Conservation (phyloP, 1,140 invertebrate species). For the Amyelois transitella region DNA sequence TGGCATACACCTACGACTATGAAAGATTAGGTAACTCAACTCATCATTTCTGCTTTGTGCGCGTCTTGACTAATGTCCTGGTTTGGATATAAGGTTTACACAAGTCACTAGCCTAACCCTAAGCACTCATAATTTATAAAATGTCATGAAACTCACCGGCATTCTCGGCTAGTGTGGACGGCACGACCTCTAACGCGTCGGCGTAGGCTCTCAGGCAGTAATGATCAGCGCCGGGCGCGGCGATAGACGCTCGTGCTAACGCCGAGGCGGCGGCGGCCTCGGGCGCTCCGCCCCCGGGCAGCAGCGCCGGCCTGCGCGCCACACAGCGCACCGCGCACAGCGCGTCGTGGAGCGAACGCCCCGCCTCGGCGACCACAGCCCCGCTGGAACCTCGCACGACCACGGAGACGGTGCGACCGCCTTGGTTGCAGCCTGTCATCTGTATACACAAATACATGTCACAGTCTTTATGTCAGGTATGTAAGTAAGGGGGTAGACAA, state of each 20-base stretch:
- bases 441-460: constrained; percentile 35
- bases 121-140: too few species aligned
- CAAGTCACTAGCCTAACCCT: too few species aligned
- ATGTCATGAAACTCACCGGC: constrained; percentile 76
- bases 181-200: constrained; percentile 97
- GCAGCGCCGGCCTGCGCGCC: constrained; percentile 92
- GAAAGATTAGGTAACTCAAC: too few species aligned
- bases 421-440: constrained; percentile 92
- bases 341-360: constrained; percentile 97
- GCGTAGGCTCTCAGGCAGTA: constrained; percentile 97
- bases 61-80: too few species aligned
- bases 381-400: constrained; percentile 98
- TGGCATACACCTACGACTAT: too few species aligned
- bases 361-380: constrained; percentile 95
- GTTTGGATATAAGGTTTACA: too few species aligned
- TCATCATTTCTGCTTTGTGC: too few species aligned
- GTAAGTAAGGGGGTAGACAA: too few species aligned
- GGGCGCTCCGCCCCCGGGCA: constrained; percentile 97
- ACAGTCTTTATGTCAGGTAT: too few species aligned
- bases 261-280: constrained; percentile 95
- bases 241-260: constrained; percentile 88
- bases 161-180: constrained; percentile 99
- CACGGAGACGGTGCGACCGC: constrained; percentile 94
- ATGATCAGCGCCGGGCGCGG: constrained; percentile 92
- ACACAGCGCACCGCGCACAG: constrained; percentile 98